Conservation (phyloP, 2,113 vertebrate species). For the Chaetodon trifascialis region DNA sequence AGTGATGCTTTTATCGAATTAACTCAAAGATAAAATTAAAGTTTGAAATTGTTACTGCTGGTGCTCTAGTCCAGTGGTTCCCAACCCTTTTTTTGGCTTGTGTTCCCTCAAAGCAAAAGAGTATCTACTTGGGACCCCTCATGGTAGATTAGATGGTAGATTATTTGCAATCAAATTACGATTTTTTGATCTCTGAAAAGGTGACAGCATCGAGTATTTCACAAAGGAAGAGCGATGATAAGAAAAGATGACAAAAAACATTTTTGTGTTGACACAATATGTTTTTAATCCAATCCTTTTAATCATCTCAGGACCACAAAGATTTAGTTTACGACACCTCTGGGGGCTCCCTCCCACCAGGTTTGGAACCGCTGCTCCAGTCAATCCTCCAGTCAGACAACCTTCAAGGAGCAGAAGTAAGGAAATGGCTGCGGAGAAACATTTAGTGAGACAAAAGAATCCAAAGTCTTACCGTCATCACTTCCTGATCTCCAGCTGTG, state of each 20-base stretch:
- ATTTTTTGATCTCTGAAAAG: too few species aligned
- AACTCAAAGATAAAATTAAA: too few species aligned
- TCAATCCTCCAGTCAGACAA: not conserved
- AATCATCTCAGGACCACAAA: not conserved
- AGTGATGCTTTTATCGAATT: too few species aligned
- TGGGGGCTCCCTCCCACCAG: not conserved
- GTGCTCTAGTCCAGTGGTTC: too few species aligned
- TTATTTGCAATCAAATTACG: too few species aligned
- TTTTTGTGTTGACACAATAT: not conserved
- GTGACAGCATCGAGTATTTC: not conserved
- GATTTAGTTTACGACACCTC: not conserved
- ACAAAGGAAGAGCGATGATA: not conserved
- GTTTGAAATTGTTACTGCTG: too few species aligned
- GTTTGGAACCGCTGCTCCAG: too few species aligned
- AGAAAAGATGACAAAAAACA: too few species aligned
- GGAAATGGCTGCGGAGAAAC: not conserved
- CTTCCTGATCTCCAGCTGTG: slow-evolving; percentile 1
- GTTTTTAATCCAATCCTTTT: not conserved
- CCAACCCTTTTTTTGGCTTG: too few species aligned
- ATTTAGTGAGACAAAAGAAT: not conserved
- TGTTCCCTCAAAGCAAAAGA: too few species aligned
- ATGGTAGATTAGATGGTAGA: too few species aligned
- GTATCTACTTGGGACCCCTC: too few species aligned
- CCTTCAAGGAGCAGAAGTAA: not conserved
- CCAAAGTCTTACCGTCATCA: not conserved